Conservation (phyloP, 2,797 vertebrate genomes). For the Eleutherodactylus coqui region DNA sequence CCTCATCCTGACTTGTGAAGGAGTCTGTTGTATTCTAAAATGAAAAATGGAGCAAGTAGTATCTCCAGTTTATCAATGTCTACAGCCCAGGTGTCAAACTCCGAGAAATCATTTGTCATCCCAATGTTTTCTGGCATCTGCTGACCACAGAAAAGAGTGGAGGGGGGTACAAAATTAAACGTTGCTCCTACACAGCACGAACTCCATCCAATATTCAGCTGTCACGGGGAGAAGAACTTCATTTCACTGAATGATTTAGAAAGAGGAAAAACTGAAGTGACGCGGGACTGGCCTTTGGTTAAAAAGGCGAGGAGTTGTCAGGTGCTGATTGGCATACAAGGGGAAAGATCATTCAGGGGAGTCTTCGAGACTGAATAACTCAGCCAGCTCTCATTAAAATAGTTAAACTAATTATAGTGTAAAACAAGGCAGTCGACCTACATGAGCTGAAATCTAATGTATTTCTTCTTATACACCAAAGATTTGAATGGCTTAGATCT, state of each 20-base stretch:
- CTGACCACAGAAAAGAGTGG: constrained; percentile 70
- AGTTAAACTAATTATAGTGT: constrained; percentile 31
- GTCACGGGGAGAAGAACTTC: constrained; percentile 77
- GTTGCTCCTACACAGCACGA: constrained; percentile 59
- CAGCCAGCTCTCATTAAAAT: constrained; percentile 44
- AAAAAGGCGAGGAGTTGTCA: constrained; percentile 10
- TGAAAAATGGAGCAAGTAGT: constrained; percentile 73
- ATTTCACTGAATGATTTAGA: constrained; percentile 75
- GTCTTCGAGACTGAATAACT: constrained; percentile 11
- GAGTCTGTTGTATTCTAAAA: constrained; percentile 33
- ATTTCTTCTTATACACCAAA: not conserved
- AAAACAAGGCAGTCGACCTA: constrained; percentile 12
- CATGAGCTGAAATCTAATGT: constrained; percentile 3
- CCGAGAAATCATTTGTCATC: constrained; percentile 76
- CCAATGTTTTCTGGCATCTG: constrained; percentile 69
- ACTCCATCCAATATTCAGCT: constrained; percentile 75
- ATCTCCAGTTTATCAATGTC: constrained; percentile 76
- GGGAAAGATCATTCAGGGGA: constrained; percentile 7
- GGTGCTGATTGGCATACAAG: constrained; percentile 43
- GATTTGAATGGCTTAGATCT: not conserved
- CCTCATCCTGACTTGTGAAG: not conserved
- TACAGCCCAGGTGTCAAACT: constrained; percentile 71
- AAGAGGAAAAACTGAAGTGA: constrained; percentile 70
- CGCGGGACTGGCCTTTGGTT: constrained; percentile 58
- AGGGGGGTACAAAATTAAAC: constrained; percentile 78